Percentiles rank a stretch among this genome's conserved stretches.
These are phyloP conservation scores for Microcebus griseorufus DNA, from an alignment of 2,113 vertebrate species.

Conservation along the genomic window DNA sequence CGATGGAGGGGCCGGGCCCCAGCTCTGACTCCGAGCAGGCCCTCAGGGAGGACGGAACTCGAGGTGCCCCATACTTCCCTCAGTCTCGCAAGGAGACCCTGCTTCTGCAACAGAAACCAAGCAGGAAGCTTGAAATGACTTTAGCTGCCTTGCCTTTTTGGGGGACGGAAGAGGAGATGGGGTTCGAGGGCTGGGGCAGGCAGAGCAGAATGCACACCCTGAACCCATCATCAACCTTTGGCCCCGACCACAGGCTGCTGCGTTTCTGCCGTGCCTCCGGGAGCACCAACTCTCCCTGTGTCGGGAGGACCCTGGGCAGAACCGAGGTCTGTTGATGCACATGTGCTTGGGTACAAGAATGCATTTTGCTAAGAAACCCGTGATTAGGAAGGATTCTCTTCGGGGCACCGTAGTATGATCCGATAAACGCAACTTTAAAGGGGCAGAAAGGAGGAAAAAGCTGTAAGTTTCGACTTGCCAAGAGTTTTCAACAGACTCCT, in stretches of 20 bases:
- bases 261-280: fast-evolving
- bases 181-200: background rate
- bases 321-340: background rate
- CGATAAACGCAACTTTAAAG: background rate
- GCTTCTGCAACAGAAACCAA: background rate
- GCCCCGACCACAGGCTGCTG: background rate
- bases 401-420: background rate
- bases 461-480: background rate
- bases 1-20: background rate
- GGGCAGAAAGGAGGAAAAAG: background rate
- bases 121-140: background rate
- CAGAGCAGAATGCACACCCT: background rate
- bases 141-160: background rate
- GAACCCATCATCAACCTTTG: background rate
- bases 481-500: background rate
- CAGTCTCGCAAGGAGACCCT: too few species aligned
- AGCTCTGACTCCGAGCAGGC: background rate
- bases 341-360: background rate
- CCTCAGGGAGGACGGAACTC: background rate
- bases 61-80: background rate
- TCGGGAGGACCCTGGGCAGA: background rate
- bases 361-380: background rate
- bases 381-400: background rate
- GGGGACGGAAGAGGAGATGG: too few species aligned
- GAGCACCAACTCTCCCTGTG: too few species aligned